Base-by-base conservation (phyloP, 2,888 invertebrate genomes). In the Drosophila melanosoma region DNA sequence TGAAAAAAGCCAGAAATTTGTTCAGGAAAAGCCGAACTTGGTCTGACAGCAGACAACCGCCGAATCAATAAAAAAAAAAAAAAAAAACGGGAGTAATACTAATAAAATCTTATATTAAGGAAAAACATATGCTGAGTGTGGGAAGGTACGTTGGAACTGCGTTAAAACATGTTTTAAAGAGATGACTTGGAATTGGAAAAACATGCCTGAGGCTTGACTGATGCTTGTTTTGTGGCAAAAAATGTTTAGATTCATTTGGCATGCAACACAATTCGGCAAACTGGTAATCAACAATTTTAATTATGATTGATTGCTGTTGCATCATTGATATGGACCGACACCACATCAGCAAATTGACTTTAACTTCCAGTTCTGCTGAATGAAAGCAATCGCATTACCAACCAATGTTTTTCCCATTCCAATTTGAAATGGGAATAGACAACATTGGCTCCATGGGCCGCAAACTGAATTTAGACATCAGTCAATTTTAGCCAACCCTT, bases 231-330 rank as follows among this genome's bases (percentile, higher is more conserved):
- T 42, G 20, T 11, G 15, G 32, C 32, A 29, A 15, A 26, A 26
- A 53, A 57, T 73, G 59, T 26, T 29, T 12, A 10, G 49, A 45
- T 51, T 62, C 51, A 35, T 49, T 29, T 5, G 20, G n/a, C 20
- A 17, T n/a, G n/a, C 35, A 33, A 23, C 36, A 29, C 12, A 4
- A 35, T 20, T 42, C 35, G 51, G 45, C 36, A 61, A 67, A 75
- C 69, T 76, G 74, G 69, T 70, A 65, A 61, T 69, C 52, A 59
- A 58, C 80, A 72, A 85, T 71, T 82, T 82, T 83, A 87, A 83
- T 87, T 83, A 76, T 83, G 88, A 87, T 87, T 87, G 88, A 83
- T 87, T 82, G 85, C 63, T 33, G 29, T 38, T 72, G 59, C 69
- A 71, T 56, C 36, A 64, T 69, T 66, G 52, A 45, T n/a, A 2